phyloP scores from a whole-genome alignment of 2,888 invertebrate genomes.

The Coleophora flavipennella region DNA sequence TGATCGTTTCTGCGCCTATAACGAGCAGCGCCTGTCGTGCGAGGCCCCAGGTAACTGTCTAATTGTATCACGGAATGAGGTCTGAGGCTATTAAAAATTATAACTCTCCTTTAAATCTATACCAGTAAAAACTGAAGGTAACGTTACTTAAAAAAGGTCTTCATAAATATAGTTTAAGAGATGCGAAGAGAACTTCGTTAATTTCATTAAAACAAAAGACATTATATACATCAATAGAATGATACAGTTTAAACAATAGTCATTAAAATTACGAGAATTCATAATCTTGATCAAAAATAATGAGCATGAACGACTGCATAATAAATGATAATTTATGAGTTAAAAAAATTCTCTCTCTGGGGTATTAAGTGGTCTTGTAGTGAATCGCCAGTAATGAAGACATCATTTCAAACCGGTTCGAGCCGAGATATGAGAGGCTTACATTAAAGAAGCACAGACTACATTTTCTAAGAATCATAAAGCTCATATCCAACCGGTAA shows the following conservation, averaged over 20 bases:
- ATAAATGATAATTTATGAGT: constrained; percentile 16
- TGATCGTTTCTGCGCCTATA: constrained; percentile 65
- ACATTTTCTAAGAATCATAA: constrained; percentile 27
- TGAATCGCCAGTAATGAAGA: constrained; percentile 64
- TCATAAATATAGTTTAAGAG: constrained; percentile 17
- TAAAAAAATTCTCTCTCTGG: constrained; percentile 26
- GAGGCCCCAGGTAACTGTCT: constrained; percentile 61
- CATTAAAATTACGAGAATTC: not conserved
- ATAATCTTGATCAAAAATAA: constrained; percentile 4
- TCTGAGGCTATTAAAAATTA: constrained; percentile 64
- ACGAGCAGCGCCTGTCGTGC: constrained; percentile 64
- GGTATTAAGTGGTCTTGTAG: constrained; percentile 31
- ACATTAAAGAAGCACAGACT: constrained; percentile 24
- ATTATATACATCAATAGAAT: not conserved
- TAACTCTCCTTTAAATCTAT: constrained; percentile 55
- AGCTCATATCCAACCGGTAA: not conserved
- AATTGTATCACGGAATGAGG: constrained; percentile 63
- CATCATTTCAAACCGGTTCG: constrained; percentile 62
- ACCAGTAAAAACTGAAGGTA: constrained; percentile 26
- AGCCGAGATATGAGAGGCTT: constrained; percentile 32
- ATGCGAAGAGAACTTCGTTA: constrained; percentile 15
- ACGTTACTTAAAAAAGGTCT: constrained; percentile 24
- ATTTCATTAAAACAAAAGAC: constrained; percentile 1
- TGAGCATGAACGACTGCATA: constrained; percentile 5
- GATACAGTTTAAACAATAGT: constrained; percentile 1